Conservation (phyloP, 2,797 vertebrate species). For the Sorex maritimensis region DNA sequence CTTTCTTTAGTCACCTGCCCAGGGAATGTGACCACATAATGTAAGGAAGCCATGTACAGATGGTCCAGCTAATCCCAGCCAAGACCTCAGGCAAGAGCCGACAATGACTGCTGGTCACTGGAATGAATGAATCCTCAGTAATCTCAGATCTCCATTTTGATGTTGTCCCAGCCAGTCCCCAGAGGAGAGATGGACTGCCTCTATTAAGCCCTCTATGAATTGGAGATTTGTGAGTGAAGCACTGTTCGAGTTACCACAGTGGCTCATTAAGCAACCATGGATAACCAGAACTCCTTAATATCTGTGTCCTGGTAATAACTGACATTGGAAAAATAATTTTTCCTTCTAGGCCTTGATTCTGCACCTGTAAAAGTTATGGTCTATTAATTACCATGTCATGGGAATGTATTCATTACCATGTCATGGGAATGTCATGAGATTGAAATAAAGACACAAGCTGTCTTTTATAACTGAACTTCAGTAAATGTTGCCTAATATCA, state of each 20-base stretch:
- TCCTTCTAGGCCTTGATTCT: conserved; percentile 5
- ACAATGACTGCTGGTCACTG: conserved; percentile 18
- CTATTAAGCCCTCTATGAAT: background rate
- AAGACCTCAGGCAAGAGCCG: conserved; percentile 10
- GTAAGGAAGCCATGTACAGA: conserved; percentile 13
- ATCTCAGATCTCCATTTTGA: conserved; percentile 39
- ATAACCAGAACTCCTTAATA: conserved; percentile 19
- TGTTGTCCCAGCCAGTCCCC: background rate
- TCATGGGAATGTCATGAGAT: conserved; percentile 24
- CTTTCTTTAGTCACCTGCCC: conserved; percentile 19
- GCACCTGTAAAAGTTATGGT: background rate
- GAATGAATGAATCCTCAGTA: conserved; percentile 6
- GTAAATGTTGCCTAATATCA: conserved; percentile 55
- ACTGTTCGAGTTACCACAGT: conserved; percentile 31
- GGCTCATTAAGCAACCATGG: conserved; percentile 1
- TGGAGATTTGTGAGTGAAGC: conserved; percentile 21
- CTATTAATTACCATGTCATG: no score
- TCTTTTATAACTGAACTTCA: conserved; percentile 30
- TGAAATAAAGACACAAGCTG: conserved; percentile 5
- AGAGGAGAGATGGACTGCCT: background rate
- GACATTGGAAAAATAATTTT: conserved; percentile 39
- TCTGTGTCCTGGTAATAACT: conserved; percentile 21
- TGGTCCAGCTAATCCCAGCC: background rate
- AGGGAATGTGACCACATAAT: conserved; percentile 25
- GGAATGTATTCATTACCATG: background rate